These are phyloP conservation scores for Glyphotaelius pellucidus DNA, from an alignment of 2,888 invertebrate species.

Conservation along the genomic window DNA sequence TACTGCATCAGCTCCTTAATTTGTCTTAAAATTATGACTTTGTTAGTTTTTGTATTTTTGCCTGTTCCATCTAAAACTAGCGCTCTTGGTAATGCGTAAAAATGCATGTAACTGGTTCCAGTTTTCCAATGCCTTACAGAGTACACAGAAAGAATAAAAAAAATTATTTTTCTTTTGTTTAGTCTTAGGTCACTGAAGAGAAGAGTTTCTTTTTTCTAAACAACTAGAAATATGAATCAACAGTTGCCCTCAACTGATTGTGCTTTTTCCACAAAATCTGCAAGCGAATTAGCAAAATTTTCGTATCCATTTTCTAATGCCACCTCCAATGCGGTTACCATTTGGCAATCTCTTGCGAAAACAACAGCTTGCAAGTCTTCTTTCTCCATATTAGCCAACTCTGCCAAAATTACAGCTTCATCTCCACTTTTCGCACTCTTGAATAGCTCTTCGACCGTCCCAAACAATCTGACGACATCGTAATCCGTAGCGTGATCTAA, in stretches of 20 bases:
- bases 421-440: not conserved
- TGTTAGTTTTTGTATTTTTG: not conserved
- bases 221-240: not conserved
- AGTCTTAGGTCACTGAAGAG: not conserved
- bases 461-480: not conserved
- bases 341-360: slow-evolving; percentile 3
- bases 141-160: not conserved
- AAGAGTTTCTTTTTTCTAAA: not conserved
- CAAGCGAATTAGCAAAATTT: not conserved
- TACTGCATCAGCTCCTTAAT: too few species aligned
- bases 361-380: not conserved
- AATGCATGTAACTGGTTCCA: too few species aligned
- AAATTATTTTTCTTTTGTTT: too few species aligned
- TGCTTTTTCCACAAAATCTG: not conserved
- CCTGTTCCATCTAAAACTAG: not conserved
- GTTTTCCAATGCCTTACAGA: not conserved
- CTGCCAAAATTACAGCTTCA: not conserved
- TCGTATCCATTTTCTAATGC: not conserved
- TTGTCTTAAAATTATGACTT: too few species aligned
- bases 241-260: not conserved
- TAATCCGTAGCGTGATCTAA: not conserved
- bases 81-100: too few species aligned
- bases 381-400: not conserved
- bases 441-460: not conserved
- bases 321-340: not conserved